phyloP scores from a whole-genome alignment of 2,888 invertebrate genomes.

The Ashinkailepas kermadecensis region DNA sequence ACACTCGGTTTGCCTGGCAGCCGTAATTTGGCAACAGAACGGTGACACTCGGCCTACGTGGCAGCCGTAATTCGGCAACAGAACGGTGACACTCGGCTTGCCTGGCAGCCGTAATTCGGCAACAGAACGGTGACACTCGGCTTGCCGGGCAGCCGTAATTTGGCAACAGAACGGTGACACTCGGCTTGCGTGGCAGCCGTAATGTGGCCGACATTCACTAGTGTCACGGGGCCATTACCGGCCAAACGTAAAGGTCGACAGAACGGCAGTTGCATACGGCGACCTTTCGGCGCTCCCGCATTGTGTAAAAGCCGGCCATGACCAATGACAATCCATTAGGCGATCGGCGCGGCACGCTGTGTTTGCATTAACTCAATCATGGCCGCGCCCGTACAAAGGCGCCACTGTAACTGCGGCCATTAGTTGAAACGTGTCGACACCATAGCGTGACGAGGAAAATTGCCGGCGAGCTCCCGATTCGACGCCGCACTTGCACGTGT shows the following conservation, averaged over 20 bases:
- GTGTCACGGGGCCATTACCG: neutral
- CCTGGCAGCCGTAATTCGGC: neutral
- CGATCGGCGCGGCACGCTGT: neutral
- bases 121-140: too few species aligned
- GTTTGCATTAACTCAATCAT: slow-evolving; percentile 21
- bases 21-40: too few species aligned
- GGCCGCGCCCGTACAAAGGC: neutral
- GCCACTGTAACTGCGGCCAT: neutral
- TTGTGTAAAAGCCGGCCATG: neutral
- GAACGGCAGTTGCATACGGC: neutral
- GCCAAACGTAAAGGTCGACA: neutral
- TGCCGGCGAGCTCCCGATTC: neutral
- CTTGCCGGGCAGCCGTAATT: too few species aligned
- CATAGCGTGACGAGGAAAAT: slow-evolving; percentile 15
- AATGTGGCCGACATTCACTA: too few species aligned
- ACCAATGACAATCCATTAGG: slow-evolving; percentile 15
- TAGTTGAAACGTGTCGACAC: slow-evolving; percentile 13
- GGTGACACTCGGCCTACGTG: too few species aligned
- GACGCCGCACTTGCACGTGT: neutral
- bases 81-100: neutral
- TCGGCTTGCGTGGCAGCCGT: neutral
- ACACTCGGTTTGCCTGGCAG: too few species aligned
- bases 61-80: neutral
- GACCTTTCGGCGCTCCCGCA: neutral
- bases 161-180: too few species aligned